phyloP scores from a whole-genome alignment of 1,140 invertebrate species.

The Antheraea mylitta region DNA sequence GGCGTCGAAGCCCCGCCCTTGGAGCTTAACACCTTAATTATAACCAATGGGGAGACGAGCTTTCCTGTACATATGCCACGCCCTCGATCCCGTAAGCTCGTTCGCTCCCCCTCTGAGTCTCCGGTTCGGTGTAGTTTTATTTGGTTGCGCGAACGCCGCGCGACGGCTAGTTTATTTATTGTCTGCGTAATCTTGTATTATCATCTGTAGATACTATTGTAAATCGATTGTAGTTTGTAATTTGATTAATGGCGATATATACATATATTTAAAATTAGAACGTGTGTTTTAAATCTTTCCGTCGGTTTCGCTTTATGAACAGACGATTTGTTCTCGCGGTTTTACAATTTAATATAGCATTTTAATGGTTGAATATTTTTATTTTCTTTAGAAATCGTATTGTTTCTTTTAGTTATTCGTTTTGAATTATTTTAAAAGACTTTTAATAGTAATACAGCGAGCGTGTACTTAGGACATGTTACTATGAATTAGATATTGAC shows the following conservation, averaged over 20 bases:
- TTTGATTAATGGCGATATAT: conserved; percentile 30
- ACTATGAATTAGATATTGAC: too few species aligned
- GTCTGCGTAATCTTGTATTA: conserved; percentile 24
- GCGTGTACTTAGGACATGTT: too few species aligned
- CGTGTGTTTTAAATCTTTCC: conserved; percentile 21
- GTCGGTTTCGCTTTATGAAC: conserved; percentile 3
- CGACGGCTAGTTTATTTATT: conserved; percentile 31
- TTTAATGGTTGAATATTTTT: too few species aligned
- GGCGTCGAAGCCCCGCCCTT: conserved; percentile 38
- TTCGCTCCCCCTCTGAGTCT: conserved; percentile 23
- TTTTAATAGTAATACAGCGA: too few species aligned
- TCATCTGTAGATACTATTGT: conserved; percentile 28
- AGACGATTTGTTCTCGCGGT: too few species aligned
- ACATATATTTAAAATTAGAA: conserved; percentile 4
- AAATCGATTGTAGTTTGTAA: conserved; percentile 32
- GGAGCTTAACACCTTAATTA: conserved; percentile 31
- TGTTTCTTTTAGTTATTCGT: too few species aligned
- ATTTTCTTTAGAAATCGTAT: too few species aligned
- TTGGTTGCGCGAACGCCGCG: conserved; percentile 21
- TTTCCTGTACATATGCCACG: conserved; percentile 55
- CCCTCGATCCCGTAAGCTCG: conserved; percentile 33
- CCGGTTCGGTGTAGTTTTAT: conserved; percentile 29
- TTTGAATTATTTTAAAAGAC: too few species aligned
- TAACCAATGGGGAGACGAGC: conserved; percentile 49
- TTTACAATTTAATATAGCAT: too few species aligned